Evolutionary conservation across 2,797 vertebrate species (phyloP).

Genomic region (Telmatherina bonti): DNA sequence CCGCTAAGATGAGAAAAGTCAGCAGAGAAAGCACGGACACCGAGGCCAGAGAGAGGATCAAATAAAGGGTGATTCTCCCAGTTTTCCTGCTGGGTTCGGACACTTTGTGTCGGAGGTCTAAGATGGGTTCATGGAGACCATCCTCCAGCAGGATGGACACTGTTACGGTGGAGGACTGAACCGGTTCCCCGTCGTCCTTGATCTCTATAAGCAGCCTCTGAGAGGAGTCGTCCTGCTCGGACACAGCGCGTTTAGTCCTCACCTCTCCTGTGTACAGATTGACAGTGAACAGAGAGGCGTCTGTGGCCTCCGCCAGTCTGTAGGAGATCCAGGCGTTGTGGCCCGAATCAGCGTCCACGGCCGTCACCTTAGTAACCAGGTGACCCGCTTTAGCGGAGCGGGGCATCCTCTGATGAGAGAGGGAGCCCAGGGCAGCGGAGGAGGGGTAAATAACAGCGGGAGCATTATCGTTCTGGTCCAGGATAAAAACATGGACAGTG

Average conservation of each 20-base stretch:
- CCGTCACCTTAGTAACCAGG: constrained; percentile 83
- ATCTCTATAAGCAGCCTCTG: constrained; percentile 82
- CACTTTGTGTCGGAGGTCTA: constrained; percentile 65
- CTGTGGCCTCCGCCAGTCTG: constrained; percentile 80
- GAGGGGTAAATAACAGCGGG: constrained; percentile 82
- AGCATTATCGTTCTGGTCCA: constrained; percentile 84
- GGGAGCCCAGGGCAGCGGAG: constrained; percentile 69
- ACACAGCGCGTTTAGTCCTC: constrained; percentile 80
- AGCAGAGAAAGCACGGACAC: constrained; percentile 77
- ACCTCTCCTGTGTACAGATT: constrained; percentile 87
- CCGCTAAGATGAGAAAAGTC: constrained; percentile 75
- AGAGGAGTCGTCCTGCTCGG: constrained; percentile 79
- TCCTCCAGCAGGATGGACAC: constrained; percentile 76
- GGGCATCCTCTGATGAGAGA: constrained; percentile 77
- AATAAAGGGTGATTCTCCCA: constrained; percentile 73
- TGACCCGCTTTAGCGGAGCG: constrained; percentile 72
- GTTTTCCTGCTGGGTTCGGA: constrained; percentile 65
- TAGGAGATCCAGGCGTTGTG: constrained; percentile 90
- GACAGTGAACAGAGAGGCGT: constrained; percentile 83
- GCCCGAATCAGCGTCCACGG: constrained; percentile 88
- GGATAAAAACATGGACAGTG: constrained; percentile 82
- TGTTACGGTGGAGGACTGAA: constrained; percentile 75
- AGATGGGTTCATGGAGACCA: constrained; percentile 70
- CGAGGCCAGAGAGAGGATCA: constrained; percentile 78
- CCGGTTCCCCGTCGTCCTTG: constrained; percentile 77